phyloP scores from a whole-genome alignment of 2,888 invertebrate species.

The Drosophila robusta region DNA sequence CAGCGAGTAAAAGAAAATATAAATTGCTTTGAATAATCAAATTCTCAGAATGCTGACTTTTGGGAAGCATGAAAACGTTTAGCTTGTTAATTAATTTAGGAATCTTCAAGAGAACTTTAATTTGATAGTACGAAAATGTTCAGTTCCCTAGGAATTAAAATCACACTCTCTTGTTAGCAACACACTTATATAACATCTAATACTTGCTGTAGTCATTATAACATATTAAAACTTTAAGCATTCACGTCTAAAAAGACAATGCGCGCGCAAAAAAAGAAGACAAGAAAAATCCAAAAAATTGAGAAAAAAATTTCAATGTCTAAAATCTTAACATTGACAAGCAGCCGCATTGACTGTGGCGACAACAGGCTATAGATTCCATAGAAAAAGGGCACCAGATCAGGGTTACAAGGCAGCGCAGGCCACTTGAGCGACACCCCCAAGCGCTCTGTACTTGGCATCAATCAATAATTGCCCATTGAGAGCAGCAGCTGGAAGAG shows the following conservation, averaged over 20 bases:
- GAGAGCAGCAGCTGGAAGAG: constrained; percentile 75
- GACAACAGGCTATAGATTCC: constrained; percentile 33
- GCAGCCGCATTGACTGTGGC: constrained; percentile 47
- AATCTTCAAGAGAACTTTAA: no score
- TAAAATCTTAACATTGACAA: constrained; percentile 80
- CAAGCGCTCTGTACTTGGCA: constrained; percentile 70
- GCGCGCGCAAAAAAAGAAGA: background rate
- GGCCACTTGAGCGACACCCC: constrained; percentile 59
- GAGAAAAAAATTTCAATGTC: constrained; percentile 72
- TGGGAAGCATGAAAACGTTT: no score
- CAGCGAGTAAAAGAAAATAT: no score
- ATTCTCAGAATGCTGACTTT: no score
- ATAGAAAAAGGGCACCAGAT: constrained; percentile 72
- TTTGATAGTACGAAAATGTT: no score
- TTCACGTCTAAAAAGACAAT: constrained; percentile 25
- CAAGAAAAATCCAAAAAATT: background rate
- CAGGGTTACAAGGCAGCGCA: constrained; percentile 65
- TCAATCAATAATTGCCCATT: constrained; percentile 83
- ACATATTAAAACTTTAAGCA: constrained; percentile 52
- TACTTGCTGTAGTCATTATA: constrained; percentile 1
- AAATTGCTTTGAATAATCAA: no score
- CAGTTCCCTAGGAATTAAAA: no score
- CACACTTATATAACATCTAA: background rate
- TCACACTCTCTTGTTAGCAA: background rate
- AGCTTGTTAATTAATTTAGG: no score